Base-by-base conservation (phyloP, 2,113 vertebrate species). In the Rousettus leschenaultii region DNA sequence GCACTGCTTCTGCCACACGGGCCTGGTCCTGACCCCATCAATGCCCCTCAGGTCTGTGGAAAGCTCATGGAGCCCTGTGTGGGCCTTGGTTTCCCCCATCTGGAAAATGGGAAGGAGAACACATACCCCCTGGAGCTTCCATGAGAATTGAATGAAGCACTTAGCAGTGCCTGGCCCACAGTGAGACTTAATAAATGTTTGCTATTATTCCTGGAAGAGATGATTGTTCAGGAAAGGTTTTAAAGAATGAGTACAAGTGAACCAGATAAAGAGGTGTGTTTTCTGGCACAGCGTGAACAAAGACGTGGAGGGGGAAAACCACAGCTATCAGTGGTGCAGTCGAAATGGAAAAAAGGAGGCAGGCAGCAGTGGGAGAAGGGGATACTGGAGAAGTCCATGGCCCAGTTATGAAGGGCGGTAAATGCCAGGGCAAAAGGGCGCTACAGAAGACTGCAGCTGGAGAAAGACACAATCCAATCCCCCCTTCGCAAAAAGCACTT, bases 201-300 rank as follows among this genome's bases (percentile, higher is more conserved):
- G 40, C 65, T 87, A 3, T 89, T 65, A 79, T 45, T 83, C 55
- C 84, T 38, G 63, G 77, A 91, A 94, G 66, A 89, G 83, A 77
- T 18, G n/a, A 71, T 45, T 19, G 9, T 70, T 82, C 66, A 15
- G 66, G 71, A 71, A 61, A 92, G 63, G 53, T 65, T 89, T 79
- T 66, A 35, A 61, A 61, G 51, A 18, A 26, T 9, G 43, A 70
- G 51, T 6, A 75, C 85, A 77, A 26, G 18, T 2, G n/a, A 77
- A 26, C 33, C 6, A 7, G 38, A 66, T 70, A 14, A 84, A 86
- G 30, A 53, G 80, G 21, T 26, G 10, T 74, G 15, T 61, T 43
- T 94, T 88, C 57, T 51, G 40, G 66, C 30, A n/a, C 18, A n/a
- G 28, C 55, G 26, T 2, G n/a, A 68, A 70, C 33, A 7, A 75